Base-by-base conservation (phyloP, 1,140 invertebrate genomes). In the Zaprionus inermis region DNA sequence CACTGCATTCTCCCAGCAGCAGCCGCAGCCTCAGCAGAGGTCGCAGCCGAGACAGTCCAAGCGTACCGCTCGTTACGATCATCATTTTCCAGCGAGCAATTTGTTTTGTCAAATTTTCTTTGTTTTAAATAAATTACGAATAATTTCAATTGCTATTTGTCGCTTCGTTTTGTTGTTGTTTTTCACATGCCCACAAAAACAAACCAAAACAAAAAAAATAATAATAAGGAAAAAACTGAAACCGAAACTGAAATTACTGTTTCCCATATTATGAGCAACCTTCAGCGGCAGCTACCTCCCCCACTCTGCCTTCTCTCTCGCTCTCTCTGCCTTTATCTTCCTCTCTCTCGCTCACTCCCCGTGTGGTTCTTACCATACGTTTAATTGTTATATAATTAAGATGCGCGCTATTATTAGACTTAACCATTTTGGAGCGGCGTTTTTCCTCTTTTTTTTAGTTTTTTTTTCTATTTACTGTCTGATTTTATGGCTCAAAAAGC, bases 301-400 rank as follows among this genome's bases (percentile, higher is more conserved):
- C 38, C 36, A 51, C 24, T 10, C 41, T n/a, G n/a, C n/a, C n/a
- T n/a, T 9, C 58, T 9, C n/a, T 55, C 38, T 24, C 61, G 46
- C 32, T 61, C 36, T 14, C 41, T 9, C 61, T 11, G n/a, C n/a
- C n/a, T n/a, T n/a, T n/a, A n/a, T n/a, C 10, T 34, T 52, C 12
- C 41, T 16, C 49, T n/a, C 46, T 24, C 55, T 46, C 22, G 12
- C 60, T 57, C 64, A 38, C 61, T 55, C 56, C 44, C 51, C 9
- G 18, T 60, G 44, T 61, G 12, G 22, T 52, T 67, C 59, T 44
- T 56, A n/a, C 56, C 44, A 2, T 57, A 30, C 44, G 73, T 77
- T 82, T 88, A 88, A 83, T 88, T 88, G 77, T 88, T 80, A 80
- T 89, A 78, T 88, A 88, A 80, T 89, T 83, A 89, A 88, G 79